phyloP scores from a whole-genome alignment of 1,140 invertebrate genomes.

The Microplitis mediator region DNA sequence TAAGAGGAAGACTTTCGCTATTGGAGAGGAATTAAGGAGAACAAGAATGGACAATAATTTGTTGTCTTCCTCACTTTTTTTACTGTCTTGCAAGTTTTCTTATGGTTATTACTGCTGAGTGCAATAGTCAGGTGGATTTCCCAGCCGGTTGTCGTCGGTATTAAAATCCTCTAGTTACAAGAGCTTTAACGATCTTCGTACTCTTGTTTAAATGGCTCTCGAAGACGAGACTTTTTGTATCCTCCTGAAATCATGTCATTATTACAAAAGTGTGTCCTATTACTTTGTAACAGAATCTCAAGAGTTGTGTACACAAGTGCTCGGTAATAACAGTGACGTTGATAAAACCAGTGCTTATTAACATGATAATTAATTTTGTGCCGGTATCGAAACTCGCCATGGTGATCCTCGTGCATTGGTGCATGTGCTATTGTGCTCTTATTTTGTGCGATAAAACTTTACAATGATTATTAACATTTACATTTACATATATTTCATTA shows the following conservation, averaged over 20 bases:
- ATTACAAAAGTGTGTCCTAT: conserved; percentile 16
- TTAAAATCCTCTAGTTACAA: background rate
- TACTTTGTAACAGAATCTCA: background rate
- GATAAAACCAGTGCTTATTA: background rate
- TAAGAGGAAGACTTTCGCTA: conserved; percentile 1
- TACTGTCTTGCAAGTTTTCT: too few relatives aligned
- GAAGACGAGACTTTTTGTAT: background rate
- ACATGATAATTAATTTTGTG: background rate
- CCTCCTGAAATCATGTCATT: conserved; percentile 32
- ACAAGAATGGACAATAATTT: background rate
- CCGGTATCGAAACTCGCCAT: background rate
- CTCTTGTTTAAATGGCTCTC: background rate
- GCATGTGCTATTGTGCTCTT: conserved; percentile 9
- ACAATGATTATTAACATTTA: background rate
- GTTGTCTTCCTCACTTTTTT: too few relatives aligned
- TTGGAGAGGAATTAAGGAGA: background rate
- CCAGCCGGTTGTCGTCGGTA: background rate
- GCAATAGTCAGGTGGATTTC: background rate
- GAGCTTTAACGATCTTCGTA: background rate
- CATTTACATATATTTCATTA: background rate
- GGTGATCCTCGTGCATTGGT: conserved; percentile 10
- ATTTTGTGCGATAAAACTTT: background rate
- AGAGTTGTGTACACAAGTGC: background rate
- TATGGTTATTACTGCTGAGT: background rate
- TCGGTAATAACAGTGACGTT: background rate